Conservation (phyloP, 2,797 vertebrate genomes). For the Mustela erminea region DNA sequence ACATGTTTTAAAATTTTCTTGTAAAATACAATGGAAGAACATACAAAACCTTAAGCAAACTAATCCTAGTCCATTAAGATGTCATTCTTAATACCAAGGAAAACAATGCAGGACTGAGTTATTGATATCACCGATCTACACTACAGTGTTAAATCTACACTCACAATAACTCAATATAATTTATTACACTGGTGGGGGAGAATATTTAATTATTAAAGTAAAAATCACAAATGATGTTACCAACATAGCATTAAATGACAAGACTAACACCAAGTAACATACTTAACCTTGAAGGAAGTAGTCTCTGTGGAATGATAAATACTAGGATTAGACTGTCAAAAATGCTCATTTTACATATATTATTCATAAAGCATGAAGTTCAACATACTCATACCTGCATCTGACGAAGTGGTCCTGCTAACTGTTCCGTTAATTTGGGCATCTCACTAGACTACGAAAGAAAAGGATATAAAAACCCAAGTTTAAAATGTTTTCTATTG, state of each 20-base stretch:
- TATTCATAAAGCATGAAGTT: not conserved
- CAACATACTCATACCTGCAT: slow-evolving; percentile 93
- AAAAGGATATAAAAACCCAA: not conserved
- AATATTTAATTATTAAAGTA: slow-evolving; percentile 3
- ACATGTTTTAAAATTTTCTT: slow-evolving; percentile 15
- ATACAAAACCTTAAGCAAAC: not conserved
- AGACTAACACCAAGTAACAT: not conserved
- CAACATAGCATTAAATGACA: not conserved
- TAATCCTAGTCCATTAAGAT: not conserved
- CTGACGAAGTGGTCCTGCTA: slow-evolving; percentile 96
- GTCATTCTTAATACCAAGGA: not conserved
- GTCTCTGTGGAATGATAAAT: not conserved
- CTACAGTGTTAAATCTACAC: not conserved
- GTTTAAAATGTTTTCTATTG: not conserved
- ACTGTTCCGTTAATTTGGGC: slow-evolving; percentile 97
- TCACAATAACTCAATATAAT: not conserved
- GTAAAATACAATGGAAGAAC: slow-evolving; percentile 38
- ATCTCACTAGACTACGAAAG: slow-evolving; percentile 95
- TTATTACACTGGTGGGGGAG: not conserved
- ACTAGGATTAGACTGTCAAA: not conserved
- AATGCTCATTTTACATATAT: not conserved
- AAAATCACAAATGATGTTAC: not conserved
- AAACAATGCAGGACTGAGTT: not conserved
- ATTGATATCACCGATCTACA: not conserved
- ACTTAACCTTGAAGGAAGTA: not conserved